Evolutionary conservation across 37 sponge, comb jelly and placozoan species (phyloP).

Genomic region (Oscarella lobularis): DNA sequence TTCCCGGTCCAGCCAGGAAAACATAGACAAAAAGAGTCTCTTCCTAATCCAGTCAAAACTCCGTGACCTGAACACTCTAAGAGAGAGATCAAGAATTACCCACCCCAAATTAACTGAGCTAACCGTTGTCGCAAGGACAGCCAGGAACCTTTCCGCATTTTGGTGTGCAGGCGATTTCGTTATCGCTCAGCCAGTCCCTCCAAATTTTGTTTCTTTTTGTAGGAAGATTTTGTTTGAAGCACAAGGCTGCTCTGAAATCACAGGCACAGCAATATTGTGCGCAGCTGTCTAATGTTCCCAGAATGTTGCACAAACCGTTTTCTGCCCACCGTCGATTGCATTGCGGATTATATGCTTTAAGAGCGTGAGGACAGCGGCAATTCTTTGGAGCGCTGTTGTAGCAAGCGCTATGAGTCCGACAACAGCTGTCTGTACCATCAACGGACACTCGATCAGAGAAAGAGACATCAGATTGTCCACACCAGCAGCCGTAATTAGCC

Average conservation of each 20-base stretch:
- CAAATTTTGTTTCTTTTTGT: not conserved
- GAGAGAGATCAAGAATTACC: no score
- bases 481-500: not conserved
- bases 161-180: not conserved
- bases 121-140: not conserved
- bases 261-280: not conserved
- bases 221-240: not conserved
- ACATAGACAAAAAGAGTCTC: no score
- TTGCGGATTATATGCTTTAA: not conserved
- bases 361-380: not conserved
- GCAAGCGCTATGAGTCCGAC: not conserved
- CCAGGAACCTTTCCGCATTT: not conserved
- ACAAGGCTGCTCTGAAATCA: not conserved
- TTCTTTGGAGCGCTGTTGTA: not conserved
- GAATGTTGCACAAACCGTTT: not conserved
- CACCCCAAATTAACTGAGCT: not conserved
- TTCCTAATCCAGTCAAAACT: no score
- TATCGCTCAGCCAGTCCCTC: not conserved
- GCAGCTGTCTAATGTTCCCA: not conserved
- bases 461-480: not conserved
- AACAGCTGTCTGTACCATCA: not conserved
- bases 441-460: not conserved
- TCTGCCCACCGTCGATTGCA: not conserved
- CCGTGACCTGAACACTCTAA: no score
- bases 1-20: no score